Base-by-base conservation (phyloP, 2,113 vertebrate species). In the Tenrec ecaudatus region DNA sequence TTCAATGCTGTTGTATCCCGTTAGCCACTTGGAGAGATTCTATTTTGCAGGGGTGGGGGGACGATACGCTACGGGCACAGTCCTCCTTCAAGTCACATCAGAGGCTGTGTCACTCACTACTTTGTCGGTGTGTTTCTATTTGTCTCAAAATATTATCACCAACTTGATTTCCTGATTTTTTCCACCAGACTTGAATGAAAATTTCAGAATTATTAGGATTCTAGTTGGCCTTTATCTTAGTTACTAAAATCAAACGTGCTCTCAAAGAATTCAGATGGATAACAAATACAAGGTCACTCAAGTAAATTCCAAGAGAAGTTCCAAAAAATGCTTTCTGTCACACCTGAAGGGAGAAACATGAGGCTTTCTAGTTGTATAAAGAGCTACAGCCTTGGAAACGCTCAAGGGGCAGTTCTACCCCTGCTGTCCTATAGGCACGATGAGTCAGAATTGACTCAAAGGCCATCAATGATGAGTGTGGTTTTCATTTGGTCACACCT, bases 51-150 rank as follows among this genome's bases (percentile, higher is more conserved):
- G 31, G 71, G 60, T 53, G 31, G 29, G 29, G 58, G 40, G 79
- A 92, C 2, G 47, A 91, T 27, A 92, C 87, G 92, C 57, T 62
- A 88, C 84, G 89, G 77, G 84, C 89, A 66, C 80, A 95, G 80
- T 86, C 94, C 81, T 86, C 94, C 81, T 85, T 90, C 69, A 92
- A 94, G 82, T 79, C 85, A 53, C 38, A 89, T 25, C 79, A 93
- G 77, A 90, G 84, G 90, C 31, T 71, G 38, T 86, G 71, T 95
- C 85, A 68, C 40, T 95, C 85, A 68, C 40, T 86, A 88, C 68
- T 47, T 90, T 92, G 76, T n/a, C 86, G 57, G 31, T 88, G 47
- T 47, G 84, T 81, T 33, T 75, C n/a, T 12, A 88, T 90, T 38
- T 90, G 36, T 94, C 57, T 81, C 57, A 89, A 91, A 94, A 82